Percentiles rank a stretch among this genome's conserved stretches.
Conservation (phyloP, 2,113 vertebrate species). For the Alectura lathami region DNA sequence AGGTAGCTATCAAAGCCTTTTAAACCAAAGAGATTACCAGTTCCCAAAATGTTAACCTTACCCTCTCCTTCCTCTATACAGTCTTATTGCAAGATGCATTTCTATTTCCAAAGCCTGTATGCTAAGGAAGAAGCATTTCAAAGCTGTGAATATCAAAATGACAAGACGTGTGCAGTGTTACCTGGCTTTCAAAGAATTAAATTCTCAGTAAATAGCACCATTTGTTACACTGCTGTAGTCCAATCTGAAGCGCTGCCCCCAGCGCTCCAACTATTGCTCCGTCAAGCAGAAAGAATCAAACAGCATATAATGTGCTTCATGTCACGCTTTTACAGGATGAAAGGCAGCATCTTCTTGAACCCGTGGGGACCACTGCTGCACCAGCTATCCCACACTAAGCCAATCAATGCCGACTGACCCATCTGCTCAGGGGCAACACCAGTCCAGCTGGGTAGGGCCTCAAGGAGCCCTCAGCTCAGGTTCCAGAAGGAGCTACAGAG, state of each 20-base stretch:
- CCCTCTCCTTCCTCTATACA: background rate
- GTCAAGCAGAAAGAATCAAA: background rate
- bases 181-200: background rate
- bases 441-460: rapidly evolving
- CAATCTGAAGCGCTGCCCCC: background rate
- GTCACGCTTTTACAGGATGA: background rate
- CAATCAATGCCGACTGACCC: rapidly evolving
- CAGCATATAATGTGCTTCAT: background rate
- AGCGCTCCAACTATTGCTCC: background rate
- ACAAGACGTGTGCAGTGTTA: background rate
- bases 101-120: background rate
- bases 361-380: background rate
- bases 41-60: background rate
- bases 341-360: background rate
- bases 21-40: background rate
- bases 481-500: too few species aligned
- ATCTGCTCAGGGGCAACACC: rapidly evolving
- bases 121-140: background rate
- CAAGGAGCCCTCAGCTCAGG: too few species aligned
- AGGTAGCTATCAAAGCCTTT: constrained; percentile 42
- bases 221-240: background rate
- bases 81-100: rapidly evolving
- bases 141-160: background rate
- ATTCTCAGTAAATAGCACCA: background rate
- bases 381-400: rapidly evolving